Base-by-base conservation (phyloP, 2,113 vertebrate genomes). In the Bagarius yarrelli region DNA sequence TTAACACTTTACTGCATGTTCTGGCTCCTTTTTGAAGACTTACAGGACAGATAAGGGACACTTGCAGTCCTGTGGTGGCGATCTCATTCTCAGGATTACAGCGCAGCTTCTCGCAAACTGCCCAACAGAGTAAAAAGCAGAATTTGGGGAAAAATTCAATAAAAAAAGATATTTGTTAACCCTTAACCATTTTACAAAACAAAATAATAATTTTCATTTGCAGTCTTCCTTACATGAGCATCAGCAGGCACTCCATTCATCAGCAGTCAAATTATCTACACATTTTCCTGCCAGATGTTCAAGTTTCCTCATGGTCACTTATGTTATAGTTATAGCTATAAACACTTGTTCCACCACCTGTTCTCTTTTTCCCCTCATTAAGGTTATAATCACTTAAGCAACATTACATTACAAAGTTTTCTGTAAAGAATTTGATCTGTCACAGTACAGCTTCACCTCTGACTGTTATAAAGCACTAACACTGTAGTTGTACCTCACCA, bases 1-100 rank as follows among this genome's bases (percentile, higher is more conserved):
- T 32, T 25, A 21, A 40, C 57, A 59, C 32, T 57, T 32, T 44
- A 21, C 34, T 63, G 9, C 23, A 15, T 19, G 9, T 66, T 59
- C 23, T n/a, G 25, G 9, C n/a, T 52, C 5, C n/a, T 27, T 71
- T 71, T 19, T 9, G 50, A 53, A 32, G 8, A 72, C 92, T 95
- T 94, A 99, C 98, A 81, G 97, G 97, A 92, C 98, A 99, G 1
- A 98, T 94, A 0, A 99, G 95, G 82, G 97, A 99, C 66, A 99
- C 97, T 86, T 96, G 94, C 73, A 99, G 92, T 84, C 97, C 97
- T 85, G 97, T 99, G 47, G 98, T 98, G 75, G 97, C 94, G 57
- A 98, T 96, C 93, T 99, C 96, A 86, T 96, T 98, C 91, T 98
- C 97, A 11, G 96, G 95, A 86, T 98, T 97, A 0, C 95, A 96